Conservation (phyloP, 2,797 vertebrate species). For the Morelia viridis region DNA sequence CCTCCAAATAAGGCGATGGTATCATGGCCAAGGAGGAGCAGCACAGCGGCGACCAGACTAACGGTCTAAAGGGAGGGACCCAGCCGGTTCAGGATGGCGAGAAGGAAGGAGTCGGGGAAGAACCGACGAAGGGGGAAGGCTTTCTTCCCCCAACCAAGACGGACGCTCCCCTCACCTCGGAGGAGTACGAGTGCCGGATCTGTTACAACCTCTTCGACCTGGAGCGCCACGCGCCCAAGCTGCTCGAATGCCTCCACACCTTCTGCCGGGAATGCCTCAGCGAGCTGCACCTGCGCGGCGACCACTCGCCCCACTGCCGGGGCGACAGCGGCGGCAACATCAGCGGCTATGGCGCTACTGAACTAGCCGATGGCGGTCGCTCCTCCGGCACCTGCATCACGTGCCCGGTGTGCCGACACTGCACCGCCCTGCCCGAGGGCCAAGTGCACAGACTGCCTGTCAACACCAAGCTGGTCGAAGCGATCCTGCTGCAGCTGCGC, state of each 20-base stretch:
- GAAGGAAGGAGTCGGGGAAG: background rate
- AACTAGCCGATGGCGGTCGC: background rate
- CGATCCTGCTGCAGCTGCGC: slow-evolving; percentile 86
- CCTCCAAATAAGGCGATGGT: slow-evolving; percentile 56
- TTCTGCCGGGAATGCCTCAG: slow-evolving; percentile 94
- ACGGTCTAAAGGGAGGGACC: background rate
- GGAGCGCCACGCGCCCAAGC: slow-evolving; percentile 90
- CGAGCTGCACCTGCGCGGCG: slow-evolving; percentile 87
- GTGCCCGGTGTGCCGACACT: slow-evolving; percentile 90
- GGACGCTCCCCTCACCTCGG: slow-evolving; percentile 71
- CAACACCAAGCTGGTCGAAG: slow-evolving; percentile 92
- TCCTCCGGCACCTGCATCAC: slow-evolving; percentile 55
- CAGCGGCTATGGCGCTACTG: background rate
- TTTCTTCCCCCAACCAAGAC: background rate
- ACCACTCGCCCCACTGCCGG: slow-evolving; percentile 77
- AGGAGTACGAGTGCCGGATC: slow-evolving; percentile 95
- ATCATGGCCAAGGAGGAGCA: slow-evolving; percentile 64
- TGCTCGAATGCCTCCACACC: slow-evolving; percentile 93
- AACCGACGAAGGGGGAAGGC: background rate
- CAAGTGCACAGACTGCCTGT: slow-evolving; percentile 88
- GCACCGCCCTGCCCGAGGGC: slow-evolving; percentile 88
- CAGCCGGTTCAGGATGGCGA: slow-evolving; percentile 27
- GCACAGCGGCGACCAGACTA: slow-evolving; percentile 20
- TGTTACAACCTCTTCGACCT: slow-evolving; percentile 96
- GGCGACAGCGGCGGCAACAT: slow-evolving; percentile 70